Conservation (phyloP, 1,140 invertebrate species). For the Procambarus clarkii region DNA sequence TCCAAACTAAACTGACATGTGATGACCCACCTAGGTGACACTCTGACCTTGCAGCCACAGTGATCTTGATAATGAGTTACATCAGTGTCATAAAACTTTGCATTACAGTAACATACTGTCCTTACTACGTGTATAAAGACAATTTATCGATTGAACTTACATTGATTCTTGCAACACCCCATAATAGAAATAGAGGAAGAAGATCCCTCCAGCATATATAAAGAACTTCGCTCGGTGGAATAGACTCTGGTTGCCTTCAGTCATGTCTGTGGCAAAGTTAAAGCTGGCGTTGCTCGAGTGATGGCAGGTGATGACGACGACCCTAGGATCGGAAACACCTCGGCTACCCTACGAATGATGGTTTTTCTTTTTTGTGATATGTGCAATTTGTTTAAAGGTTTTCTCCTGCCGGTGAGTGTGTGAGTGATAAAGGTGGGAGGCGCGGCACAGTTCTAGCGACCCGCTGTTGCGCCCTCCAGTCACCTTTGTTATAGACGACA, state of each 20-base stretch:
- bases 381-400: too few species aligned
- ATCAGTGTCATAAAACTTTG: too few species aligned
- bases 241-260: neutral
- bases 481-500: neutral
- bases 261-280: neutral
- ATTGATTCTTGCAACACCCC: constrained; percentile 42
- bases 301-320: neutral
- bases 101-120: too few species aligned
- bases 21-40: too few species aligned
- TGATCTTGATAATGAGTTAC: too few species aligned
- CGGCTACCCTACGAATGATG: neutral
- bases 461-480: neutral
- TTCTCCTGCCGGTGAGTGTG: too few species aligned
- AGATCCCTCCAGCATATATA: constrained; percentile 29
- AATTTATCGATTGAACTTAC: neutral
- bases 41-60: too few species aligned
- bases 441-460: neutral
- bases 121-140: too few species aligned
- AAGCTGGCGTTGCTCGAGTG: too few species aligned
- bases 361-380: neutral
- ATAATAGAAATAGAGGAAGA: constrained; percentile 52
- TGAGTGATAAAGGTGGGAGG: too few species aligned
- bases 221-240: constrained; percentile 37
- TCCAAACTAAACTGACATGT: too few species aligned
- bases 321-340: neutral